Percentiles rank a stretch among this genome's conserved stretches.
Conservation (phyloP, 2,888 invertebrate species). For the Emmelina monodactyla region DNA sequence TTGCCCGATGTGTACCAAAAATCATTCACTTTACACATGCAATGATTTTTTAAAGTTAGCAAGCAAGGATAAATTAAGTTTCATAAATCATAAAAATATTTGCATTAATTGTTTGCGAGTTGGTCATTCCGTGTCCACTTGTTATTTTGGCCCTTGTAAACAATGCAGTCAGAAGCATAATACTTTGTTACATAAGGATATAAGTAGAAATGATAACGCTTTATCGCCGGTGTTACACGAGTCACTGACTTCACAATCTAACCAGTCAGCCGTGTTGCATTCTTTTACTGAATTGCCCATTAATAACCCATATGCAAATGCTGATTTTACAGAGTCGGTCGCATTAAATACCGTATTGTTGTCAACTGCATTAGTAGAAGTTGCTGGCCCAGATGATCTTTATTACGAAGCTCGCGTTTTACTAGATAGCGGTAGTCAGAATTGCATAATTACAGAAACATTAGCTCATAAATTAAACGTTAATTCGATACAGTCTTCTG, state of each 20-base stretch:
- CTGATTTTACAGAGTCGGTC: background rate
- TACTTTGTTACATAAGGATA: background rate
- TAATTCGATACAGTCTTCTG: slow-evolving; percentile 12
- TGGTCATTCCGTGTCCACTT: slow-evolving; percentile 1
- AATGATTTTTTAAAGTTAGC: slow-evolving; percentile 2
- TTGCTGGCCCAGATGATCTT: slow-evolving; percentile 2
- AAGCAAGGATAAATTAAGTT: slow-evolving; percentile 1
- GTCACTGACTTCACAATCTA: background rate
- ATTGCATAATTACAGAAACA: slow-evolving; percentile 10
- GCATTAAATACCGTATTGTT: slow-evolving; percentile 5
- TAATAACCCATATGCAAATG: background rate
- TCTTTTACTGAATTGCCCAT: background rate
- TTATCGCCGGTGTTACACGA: background rate
- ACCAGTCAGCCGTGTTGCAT: background rate
- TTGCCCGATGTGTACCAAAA: slow-evolving; percentile 2
- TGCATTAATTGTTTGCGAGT: slow-evolving; percentile 4
- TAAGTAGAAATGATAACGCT: background rate
- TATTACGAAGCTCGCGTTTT: slow-evolving; percentile 5
- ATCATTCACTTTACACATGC: slow-evolving; percentile 3
- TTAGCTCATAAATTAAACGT: slow-evolving; percentile 8
- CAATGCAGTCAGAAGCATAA: slow-evolving; percentile 4
- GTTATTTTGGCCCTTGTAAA: slow-evolving; percentile 6
- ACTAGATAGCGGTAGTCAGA: slow-evolving; percentile 7
- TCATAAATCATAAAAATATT: too few relatives aligned
- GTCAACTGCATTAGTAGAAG: slow-evolving; percentile 7